Conservation (phyloP, 2,888 invertebrate species). For the Aspidiotus destructor region DNA sequence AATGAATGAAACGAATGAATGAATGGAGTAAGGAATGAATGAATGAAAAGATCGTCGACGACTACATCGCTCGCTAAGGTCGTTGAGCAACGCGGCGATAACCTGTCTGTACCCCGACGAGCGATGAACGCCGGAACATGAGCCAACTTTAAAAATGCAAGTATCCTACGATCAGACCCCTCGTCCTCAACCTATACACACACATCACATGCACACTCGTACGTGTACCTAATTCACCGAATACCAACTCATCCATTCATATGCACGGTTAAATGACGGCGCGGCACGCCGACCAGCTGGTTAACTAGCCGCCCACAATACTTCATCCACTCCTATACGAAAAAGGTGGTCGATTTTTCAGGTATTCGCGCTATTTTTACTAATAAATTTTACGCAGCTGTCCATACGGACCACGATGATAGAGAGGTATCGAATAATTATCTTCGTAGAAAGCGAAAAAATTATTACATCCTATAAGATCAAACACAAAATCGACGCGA, state of each 20-base stretch:
- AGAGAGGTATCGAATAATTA: no score
- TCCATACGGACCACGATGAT: no score
- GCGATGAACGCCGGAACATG: neutral
- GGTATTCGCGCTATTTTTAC: no score
- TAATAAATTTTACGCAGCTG: no score
- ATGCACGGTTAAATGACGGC: neutral
- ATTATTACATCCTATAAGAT: no score
- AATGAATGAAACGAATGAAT: neutral
- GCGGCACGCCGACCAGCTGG: slow-evolving; percentile 1
- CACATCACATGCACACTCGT: neutral
- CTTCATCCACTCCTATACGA: no score
- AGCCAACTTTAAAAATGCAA: neutral
- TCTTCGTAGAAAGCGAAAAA: no score
- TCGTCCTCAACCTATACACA: neutral
- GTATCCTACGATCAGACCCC: neutral
- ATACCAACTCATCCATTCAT: neutral
- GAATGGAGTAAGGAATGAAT: neutral
- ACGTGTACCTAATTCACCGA: neutral
- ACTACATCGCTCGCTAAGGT: neutral
- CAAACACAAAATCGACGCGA: no score
- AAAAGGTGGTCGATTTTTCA: no score
- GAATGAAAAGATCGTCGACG: no score
- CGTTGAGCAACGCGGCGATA: slow-evolving; percentile 1
- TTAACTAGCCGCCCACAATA: neutral
- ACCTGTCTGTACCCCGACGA: neutral